Conservation (phyloP, 2,113 vertebrate species). For the Calyptommatus sinebrachiatus region DNA sequence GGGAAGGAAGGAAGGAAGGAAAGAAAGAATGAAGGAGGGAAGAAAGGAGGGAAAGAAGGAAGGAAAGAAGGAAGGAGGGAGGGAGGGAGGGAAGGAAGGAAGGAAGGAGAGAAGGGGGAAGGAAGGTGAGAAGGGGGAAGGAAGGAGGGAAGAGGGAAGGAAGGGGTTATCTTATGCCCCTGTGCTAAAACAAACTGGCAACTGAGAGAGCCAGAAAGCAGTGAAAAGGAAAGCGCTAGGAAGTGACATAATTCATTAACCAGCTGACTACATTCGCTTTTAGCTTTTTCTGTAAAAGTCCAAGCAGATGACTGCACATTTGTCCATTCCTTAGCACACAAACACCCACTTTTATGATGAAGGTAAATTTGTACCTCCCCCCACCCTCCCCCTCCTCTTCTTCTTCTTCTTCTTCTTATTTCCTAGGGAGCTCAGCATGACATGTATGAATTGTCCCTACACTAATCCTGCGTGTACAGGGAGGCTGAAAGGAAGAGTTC, state of each 20-base stretch:
- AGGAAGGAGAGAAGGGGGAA: no score
- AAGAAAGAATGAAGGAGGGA: no score
- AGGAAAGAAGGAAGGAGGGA: no score
- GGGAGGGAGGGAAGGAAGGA: no score
- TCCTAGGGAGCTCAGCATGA: not conserved
- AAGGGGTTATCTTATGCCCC: not conserved
- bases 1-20: no score
- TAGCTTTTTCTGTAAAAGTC: not conserved
- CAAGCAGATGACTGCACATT: not conserved
- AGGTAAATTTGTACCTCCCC: not conserved
- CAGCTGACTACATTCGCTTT: no score
- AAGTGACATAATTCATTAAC: no score
- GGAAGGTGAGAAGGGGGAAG: no score
- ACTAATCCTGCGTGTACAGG: not conserved
- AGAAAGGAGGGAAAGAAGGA: no score
- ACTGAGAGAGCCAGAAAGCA: no score
- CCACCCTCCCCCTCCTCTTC: not conserved
- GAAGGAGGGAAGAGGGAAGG: no score
- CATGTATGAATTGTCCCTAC: not conserved
- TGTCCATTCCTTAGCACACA: not conserved
- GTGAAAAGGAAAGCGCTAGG: no score
- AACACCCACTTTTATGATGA: not conserved
- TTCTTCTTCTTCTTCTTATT: not conserved
- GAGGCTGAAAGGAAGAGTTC: not conserved
- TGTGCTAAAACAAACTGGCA: not conserved